Conservation (phyloP, 2,888 invertebrate species). For the Congeria kusceri region DNA sequence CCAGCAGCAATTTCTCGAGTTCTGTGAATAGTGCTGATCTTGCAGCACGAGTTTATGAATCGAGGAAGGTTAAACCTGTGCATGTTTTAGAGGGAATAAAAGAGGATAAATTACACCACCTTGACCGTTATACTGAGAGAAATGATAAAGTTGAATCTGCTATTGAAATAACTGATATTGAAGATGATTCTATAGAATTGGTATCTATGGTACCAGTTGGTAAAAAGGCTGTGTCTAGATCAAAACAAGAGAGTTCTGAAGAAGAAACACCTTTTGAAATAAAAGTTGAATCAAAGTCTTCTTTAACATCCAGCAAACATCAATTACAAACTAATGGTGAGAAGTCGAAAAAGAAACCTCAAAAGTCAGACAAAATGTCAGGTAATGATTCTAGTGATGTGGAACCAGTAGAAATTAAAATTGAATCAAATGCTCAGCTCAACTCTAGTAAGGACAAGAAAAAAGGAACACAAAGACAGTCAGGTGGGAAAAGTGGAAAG, state of each 20-base stretch:
- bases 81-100: conserved; percentile 27
- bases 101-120: conserved; percentile 10
- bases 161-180: conserved; percentile 39
- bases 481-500: too few species aligned
- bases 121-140: not conserved
- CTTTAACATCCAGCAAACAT: not conserved
- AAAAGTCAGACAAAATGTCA: too few species aligned
- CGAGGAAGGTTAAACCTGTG: conserved; percentile 15
- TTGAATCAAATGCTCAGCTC: not conserved
- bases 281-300: not conserved
- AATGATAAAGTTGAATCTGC: conserved; percentile 18
- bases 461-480: too few species aligned
- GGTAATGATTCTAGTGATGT: too few species aligned
- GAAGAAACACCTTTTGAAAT: not conserved
- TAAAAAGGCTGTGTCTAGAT: too few species aligned
- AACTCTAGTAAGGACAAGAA: not conserved
- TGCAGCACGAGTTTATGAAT: not conserved
- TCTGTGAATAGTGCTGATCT: not conserved
- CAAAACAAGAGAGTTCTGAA: not conserved
- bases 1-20: conserved; percentile 14
- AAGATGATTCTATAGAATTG: conserved; percentile 24
- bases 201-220: conserved; percentile 5
- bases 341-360: too few species aligned
- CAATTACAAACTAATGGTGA: not conserved
- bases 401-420: not conserved